phyloP scores from a whole-genome alignment of 2,113 vertebrate species.

The Spermophilus dauricus region DNA sequence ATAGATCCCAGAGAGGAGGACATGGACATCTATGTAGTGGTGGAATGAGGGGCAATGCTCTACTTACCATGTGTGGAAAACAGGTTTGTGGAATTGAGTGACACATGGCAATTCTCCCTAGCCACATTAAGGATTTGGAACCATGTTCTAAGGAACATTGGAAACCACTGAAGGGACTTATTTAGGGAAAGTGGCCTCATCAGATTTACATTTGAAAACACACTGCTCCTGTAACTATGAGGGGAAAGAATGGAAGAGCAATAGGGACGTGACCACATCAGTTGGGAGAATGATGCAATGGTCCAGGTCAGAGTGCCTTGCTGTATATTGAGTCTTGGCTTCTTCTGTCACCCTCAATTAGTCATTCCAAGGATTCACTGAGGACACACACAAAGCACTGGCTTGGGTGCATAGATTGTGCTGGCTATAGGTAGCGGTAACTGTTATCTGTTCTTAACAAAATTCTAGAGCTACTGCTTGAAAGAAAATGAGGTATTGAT shows the following conservation, averaged over 20 bases:
- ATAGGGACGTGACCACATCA: not conserved
- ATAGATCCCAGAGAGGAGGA: not conserved
- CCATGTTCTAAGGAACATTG: not conserved
- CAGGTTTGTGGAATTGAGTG: not conserved
- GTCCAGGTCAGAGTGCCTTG: not conserved
- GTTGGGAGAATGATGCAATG: not conserved
- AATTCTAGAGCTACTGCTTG: not conserved
- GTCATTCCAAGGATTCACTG: not conserved
- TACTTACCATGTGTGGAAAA: not conserved
- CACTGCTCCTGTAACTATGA: not conserved
- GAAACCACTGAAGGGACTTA: not conserved
- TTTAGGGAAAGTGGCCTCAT: not conserved
- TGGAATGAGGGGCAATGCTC: not conserved
- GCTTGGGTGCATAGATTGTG: not conserved
- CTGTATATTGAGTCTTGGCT: not conserved
- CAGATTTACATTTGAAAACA: conserved; percentile 12
- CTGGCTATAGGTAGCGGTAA: not conserved
- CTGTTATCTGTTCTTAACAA: not conserved
- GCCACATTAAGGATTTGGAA: not conserved
- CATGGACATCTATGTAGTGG: not conserved
- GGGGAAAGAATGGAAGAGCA: not conserved
- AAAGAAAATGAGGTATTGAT: not conserved
- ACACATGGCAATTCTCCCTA: not conserved
- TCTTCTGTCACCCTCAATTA: not conserved
- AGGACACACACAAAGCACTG: not conserved